Percentiles rank a stretch among this genome's conserved stretches.
Conservation (phyloP, 1,140 invertebrate species). For the Scylla paramamosain region DNA sequence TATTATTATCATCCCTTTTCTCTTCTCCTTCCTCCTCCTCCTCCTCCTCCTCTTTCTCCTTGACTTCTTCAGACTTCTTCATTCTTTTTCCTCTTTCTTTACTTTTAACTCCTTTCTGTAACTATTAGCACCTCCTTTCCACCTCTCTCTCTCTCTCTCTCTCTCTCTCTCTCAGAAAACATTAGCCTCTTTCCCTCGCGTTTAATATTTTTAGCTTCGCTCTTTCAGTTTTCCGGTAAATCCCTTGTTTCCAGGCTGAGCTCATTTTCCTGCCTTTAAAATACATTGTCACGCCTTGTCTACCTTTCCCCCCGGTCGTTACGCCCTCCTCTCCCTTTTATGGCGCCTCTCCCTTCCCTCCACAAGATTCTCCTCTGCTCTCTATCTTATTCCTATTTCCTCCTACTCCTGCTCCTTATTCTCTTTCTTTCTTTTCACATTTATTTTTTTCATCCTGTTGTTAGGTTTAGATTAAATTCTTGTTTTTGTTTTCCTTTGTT, state of each 20-base stretch:
- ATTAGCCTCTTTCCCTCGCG: too few relatives aligned
- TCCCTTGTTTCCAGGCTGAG: neutral
- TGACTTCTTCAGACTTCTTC: neutral
- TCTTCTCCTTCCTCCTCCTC: neutral
- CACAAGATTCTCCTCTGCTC: neutral
- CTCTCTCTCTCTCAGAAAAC: neutral
- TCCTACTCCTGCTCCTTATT: neutral
- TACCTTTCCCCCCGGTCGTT: neutral
- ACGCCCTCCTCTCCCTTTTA: conserved; percentile 11
- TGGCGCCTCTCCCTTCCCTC: neutral
- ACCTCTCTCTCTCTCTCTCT: conserved; percentile 5
- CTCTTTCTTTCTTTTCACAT: neutral
- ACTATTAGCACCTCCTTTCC: neutral
- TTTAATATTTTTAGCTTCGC: neutral
- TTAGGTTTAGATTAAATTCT: neutral
- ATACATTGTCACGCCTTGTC: conserved; percentile 21
- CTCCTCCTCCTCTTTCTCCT: neutral
- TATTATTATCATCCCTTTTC: neutral
- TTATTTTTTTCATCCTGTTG: neutral
- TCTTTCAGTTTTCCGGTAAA: neutral
- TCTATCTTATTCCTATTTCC: neutral
- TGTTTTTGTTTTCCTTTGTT: neutral
- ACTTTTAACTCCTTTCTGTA: neutral
- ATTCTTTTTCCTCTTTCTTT: neutral
- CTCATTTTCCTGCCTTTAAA: conserved; percentile 9